phyloP scores from a whole-genome alignment of 2,113 vertebrate genomes.

The Malaclemys terrapin region DNA sequence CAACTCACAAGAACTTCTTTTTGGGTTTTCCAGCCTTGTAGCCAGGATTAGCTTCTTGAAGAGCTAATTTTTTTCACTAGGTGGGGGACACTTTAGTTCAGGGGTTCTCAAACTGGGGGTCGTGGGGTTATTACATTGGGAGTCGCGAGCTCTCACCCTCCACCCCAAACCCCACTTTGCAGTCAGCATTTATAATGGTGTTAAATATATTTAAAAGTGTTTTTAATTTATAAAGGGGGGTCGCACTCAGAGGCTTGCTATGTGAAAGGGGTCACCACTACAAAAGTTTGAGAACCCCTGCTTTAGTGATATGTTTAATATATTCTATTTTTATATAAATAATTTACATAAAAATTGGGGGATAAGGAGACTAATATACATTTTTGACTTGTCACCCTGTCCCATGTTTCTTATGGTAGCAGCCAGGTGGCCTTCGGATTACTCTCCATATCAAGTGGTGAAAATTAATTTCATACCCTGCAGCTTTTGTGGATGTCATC shows the following conservation, averaged over 20 bases:
- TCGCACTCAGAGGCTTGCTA: too few relatives aligned
- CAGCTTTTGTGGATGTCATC: slow-evolving; percentile 41
- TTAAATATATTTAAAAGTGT: too few relatives aligned
- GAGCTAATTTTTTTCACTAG: not conserved
- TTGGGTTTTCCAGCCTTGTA: not conserved
- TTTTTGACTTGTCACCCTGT: not conserved
- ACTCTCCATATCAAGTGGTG: not conserved
- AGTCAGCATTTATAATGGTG: too few relatives aligned
- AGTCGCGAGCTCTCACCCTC: too few relatives aligned
- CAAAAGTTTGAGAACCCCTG: too few relatives aligned
- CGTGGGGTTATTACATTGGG: too few relatives aligned
- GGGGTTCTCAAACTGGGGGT: too few relatives aligned
- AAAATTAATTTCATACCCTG: slow-evolving; percentile 41
- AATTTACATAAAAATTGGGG: accelerated
- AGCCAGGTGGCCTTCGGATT: not conserved
- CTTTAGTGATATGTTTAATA: too few relatives aligned
- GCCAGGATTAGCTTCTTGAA: slow-evolving; percentile 12
- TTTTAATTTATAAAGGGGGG: too few relatives aligned
- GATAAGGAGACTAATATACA: not conserved
- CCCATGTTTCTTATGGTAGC: not conserved
- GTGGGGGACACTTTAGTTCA: not conserved
- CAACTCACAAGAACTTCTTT: not conserved
- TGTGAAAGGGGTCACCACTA: too few relatives aligned
- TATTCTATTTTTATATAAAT: accelerated
- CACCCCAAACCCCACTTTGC: too few relatives aligned